These are phyloP conservation scores for Cottus gobio DNA, from an alignment of 2,113 vertebrate genomes.

Conservation along the genomic window DNA sequence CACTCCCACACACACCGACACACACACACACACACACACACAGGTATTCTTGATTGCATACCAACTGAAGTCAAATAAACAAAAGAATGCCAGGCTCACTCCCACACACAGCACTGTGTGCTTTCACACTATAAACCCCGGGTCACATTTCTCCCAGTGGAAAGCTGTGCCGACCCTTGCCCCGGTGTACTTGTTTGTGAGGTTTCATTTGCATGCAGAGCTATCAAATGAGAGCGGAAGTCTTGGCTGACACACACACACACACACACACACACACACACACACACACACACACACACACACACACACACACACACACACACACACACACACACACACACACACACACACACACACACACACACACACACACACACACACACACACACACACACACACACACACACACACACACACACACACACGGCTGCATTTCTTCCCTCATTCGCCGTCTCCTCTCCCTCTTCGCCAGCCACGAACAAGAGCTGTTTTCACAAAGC, in stretches of 20 bases:
- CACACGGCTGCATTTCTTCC: constrained; percentile 62
- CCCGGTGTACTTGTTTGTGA: constrained; percentile 79
- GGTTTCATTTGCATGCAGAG: constrained; percentile 80
- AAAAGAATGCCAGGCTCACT: constrained; percentile 18
- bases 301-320: too few relatives aligned
- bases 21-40: constrained; percentile 36
- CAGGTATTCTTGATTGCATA: constrained; percentile 42
- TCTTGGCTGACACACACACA: constrained; percentile 53
- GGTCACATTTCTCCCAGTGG: constrained; percentile 60
- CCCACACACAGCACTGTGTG: constrained; percentile 24
- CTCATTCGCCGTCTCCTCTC: constrained; percentile 55
- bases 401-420: constrained; percentile 21
- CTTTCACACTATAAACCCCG: constrained; percentile 44
- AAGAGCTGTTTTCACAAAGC: constrained; percentile 82
- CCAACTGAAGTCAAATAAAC: constrained; percentile 24
- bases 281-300: too few relatives aligned
- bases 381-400: too few relatives aligned
- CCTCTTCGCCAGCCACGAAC: constrained; percentile 67
- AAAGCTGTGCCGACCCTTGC: constrained; percentile 70
- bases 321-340: too few relatives aligned
- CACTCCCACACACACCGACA: constrained; percentile 41
- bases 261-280: constrained; percentile 13
- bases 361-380: too few relatives aligned
- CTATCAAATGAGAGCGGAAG: constrained; percentile 76
- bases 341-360: too few relatives aligned